Percentiles rank a stretch among this genome's conserved stretches.
These are phyloP conservation scores for Sandelia bainsii DNA, from an alignment of 2,797 vertebrate genomes.

Conservation along the genomic window DNA sequence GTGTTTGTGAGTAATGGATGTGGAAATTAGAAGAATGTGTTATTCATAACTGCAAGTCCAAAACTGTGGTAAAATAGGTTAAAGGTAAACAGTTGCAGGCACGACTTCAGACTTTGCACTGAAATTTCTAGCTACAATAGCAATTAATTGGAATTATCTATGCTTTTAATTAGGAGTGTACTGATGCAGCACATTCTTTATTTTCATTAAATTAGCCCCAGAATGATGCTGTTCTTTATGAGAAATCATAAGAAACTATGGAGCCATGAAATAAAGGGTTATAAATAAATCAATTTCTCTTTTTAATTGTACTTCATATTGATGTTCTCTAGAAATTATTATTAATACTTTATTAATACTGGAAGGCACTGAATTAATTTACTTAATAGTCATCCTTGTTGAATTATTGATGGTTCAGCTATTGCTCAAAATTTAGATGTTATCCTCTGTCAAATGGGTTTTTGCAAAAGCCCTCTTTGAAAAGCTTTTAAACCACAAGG, in stretches of 20 bases:
- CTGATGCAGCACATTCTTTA: not conserved
- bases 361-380: not conserved
- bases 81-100: not conserved
- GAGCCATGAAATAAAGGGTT: not conserved
- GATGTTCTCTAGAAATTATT: not conserved
- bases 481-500: slow-evolving; percentile 1
- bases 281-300: not conserved
- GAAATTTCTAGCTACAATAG: no score
- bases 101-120: not conserved
- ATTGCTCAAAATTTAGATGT: not conserved
- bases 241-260: not conserved
- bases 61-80: slow-evolving; percentile 5
- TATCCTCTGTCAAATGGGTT: not conserved
- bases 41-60: not conserved
- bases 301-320: not conserved
- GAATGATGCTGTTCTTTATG: not conserved
- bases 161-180: not conserved
- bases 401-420: slow-evolving; percentile 13
- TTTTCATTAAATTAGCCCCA: not conserved
- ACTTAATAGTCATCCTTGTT: not conserved
- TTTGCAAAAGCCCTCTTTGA: not conserved
- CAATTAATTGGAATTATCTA: no score
- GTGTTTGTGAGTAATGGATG: not conserved
- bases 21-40: slow-evolving; percentile 1
- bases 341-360: not conserved